phyloP scores from a whole-genome alignment of 2,797 vertebrate genomes.

The Coilia nasus region DNA sequence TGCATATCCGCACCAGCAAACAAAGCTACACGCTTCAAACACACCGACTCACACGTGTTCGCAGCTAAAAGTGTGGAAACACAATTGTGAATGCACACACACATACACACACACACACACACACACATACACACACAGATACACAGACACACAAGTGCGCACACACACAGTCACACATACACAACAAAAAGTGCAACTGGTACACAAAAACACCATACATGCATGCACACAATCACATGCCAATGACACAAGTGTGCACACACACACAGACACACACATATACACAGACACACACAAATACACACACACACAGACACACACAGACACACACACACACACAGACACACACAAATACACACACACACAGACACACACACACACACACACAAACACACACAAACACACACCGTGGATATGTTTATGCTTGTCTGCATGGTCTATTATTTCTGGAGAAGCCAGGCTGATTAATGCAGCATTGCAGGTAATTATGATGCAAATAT shows the following conservation, averaged over 20 bases:
- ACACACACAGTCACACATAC: too few species aligned
- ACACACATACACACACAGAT: too few species aligned
- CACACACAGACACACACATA: neutral
- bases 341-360: neutral
- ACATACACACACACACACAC: too few species aligned
- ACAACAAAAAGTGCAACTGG: too few species aligned
- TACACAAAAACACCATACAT: too few species aligned
- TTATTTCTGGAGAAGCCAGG: slow-evolving; percentile 51
- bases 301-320: neutral
- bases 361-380: slow-evolving; percentile 25
- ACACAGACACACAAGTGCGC: too few species aligned
- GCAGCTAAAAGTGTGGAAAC: neutral
- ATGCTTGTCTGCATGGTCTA: slow-evolving; percentile 35
- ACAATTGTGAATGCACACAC: neutral
- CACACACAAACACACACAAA: slow-evolving; percentile 33
- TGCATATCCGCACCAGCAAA: slow-evolving; percentile 1
- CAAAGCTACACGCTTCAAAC: neutral
- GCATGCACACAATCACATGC: too few species aligned
- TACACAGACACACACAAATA: neutral
- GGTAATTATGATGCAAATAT: slow-evolving; percentile 75
- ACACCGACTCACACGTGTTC: neutral
- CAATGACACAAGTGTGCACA: neutral
- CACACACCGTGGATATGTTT: slow-evolving; percentile 23
- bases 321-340: neutral
- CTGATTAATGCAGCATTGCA: slow-evolving; percentile 52